Base-by-base conservation (phyloP, 2,113 vertebrate species). In the Oryzias woworae region DNA sequence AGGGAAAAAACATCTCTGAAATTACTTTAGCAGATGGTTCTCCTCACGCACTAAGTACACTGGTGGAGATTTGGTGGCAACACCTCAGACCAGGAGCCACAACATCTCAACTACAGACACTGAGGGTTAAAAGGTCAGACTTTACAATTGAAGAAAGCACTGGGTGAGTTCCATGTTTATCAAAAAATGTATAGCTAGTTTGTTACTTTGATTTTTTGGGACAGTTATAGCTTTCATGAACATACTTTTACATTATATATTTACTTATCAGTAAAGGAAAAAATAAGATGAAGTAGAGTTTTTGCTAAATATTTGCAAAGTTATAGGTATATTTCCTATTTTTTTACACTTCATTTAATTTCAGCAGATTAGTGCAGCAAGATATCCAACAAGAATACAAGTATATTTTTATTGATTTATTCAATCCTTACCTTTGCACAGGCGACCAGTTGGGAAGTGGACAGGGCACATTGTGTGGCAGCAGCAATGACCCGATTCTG, bases 401-500 rank as follows among this genome's bases (percentile, higher is more conserved):
- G 7, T 28, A 28, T 28, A 28, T 28, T 28, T 28, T 28, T 6
- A 28, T 28, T 28, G 5, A 28, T 6, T 5, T 28, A 28, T 36
- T 36, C 36, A 36, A 1, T 36, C 17, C 7, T 28, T 85, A 98
- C 96, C 96, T 99, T 99, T 0, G 97, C 96, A 69, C 97, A 99
- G 0, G 97, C 97, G 74, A 99, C 97, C 0, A 99, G 92, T 91
- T 99, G 97, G 14, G 97, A 99, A 51, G 97, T 99, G 53, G 97
- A 98, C 8, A 99, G 95, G 0, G 97, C 97, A 0, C 97, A 99
- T 73, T 99, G 97, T 0, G 97, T 99, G 12, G 97, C 97, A 0
- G 97, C 97, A 0, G 97, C 95, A 1, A 99, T 98, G 75, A 99
- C 97, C 5, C 95, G 90, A 92, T 99, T 99, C 91, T 99, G 97